phyloP scores from a whole-genome alignment of 2,113 vertebrate species.

The Pungitius pungitius region DNA sequence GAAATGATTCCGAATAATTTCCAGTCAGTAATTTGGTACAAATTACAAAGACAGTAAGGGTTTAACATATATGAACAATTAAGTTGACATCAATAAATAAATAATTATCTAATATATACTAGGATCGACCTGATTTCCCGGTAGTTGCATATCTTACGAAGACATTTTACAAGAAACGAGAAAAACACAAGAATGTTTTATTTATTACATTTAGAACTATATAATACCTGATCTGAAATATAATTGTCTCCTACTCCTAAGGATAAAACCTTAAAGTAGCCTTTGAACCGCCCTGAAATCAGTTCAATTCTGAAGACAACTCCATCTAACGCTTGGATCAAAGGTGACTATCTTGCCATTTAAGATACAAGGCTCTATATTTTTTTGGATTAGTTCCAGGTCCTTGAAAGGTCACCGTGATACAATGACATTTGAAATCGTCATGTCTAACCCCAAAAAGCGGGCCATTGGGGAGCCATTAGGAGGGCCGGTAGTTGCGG shows the following conservation, averaged over 20 bases:
- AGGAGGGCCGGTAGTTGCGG: conserved; percentile 21
- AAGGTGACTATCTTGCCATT: conserved; percentile 66
- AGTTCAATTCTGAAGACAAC: conserved; percentile 24
- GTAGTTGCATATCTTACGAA: neutral
- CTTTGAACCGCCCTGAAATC: conserved; percentile 11
- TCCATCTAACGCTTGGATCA: conserved; percentile 44
- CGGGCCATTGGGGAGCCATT: conserved; percentile 53
- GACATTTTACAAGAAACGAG: neutral
- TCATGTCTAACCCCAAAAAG: conserved; percentile 54
- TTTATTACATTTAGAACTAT: neutral
- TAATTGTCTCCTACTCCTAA: neutral
- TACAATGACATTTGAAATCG: conserved; percentile 77
- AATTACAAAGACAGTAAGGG: neutral
- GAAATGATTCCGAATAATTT: neutral
- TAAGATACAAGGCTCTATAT: conserved; percentile 55
- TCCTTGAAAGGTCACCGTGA: conserved; percentile 72
- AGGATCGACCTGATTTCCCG: neutral
- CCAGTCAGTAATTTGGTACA: neutral
- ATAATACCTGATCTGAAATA: neutral
- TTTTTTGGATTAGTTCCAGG: conserved; percentile 71
- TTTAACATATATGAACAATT: neutral
- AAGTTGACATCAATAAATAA: neutral
- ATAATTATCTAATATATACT: neutral
- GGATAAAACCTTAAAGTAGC: neutral
- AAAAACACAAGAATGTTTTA: neutral